These are phyloP conservation scores for Neosalanx taihuensis DNA, from an alignment of 2,797 vertebrate species.

Conservation along the genomic window DNA sequence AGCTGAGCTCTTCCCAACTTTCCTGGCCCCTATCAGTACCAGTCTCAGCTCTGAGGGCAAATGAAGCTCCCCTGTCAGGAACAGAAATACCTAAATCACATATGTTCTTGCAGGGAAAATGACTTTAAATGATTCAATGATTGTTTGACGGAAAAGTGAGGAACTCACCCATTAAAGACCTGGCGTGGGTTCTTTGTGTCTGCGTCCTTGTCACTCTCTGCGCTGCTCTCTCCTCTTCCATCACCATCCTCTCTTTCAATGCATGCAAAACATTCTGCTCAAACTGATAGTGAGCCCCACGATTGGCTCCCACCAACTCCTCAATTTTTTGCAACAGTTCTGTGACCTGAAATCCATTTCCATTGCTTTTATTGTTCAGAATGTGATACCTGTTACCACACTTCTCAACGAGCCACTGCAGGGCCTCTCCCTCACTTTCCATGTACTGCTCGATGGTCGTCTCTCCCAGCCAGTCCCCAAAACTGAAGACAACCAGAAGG, in stretches of 20 bases:
- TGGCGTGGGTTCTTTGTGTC: conserved; percentile 44
- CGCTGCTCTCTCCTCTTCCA: conserved; percentile 41
- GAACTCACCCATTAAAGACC: conserved; percentile 55
- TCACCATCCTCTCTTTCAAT: conserved; percentile 43
- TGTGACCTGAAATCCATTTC: conserved; percentile 59
- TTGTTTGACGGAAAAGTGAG: conserved; percentile 7
- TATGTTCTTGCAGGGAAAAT: neutral
- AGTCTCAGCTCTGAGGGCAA: conserved; percentile 46
- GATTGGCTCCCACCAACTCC: conserved; percentile 39
- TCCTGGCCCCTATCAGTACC: conserved; percentile 52
- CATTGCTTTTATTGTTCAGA: conserved; percentile 57
- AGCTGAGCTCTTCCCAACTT: conserved; percentile 68
- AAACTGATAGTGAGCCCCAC: conserved; percentile 31
- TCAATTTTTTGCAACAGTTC: conserved; percentile 67
- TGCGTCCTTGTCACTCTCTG: conserved; percentile 41
- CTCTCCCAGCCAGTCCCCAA: conserved; percentile 66
- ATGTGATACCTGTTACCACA: conserved; percentile 65
- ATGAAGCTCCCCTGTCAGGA: conserved; percentile 46
- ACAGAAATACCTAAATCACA: neutral
- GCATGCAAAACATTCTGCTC: conserved; percentile 38
- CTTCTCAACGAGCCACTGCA: conserved; percentile 55
- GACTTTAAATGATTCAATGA: neutral
- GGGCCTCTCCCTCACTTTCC: conserved; percentile 62
- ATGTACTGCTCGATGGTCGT: conserved; percentile 58
- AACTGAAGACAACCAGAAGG: conserved; percentile 61